Base-by-base conservation (phyloP, 2,113 vertebrate genomes). In the Columba livia region DNA sequence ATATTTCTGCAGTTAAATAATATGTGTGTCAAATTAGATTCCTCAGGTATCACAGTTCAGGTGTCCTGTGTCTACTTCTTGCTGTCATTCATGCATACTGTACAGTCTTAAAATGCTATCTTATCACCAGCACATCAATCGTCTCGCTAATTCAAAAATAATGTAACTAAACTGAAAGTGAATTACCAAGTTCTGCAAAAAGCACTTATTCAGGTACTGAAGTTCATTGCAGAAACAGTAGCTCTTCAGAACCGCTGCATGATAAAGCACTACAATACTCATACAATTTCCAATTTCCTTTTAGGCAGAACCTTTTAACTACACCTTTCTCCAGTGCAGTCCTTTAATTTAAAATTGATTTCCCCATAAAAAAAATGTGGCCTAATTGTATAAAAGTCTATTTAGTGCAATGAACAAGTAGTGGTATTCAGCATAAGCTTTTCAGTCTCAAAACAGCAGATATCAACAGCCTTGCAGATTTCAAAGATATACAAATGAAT, bases 291-390 rank as follows among this genome's bases (percentile, higher is more conserved):
- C 31, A 64, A 56, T 77, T 82, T 92, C 58, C 54, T 93, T 87
- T 85, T 77, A 88, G 54, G 44, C 36, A 89, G 64, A 90, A 77
- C 3, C 58, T 84, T 40, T 87, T 93, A 90, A 83, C 50, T 70
- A 64, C 32, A 51, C 12, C 26, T 80, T 69, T 95, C 57, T 77
- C 79, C 88, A 69, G 67, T n/a, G 51, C 64, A 83, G 69, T 72
- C 60, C 44, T 96, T 97, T 95, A 94, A 97, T 95, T 88, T 81
- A 91, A 91, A 93, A 87, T 95, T 95, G 18, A 97, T 97, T 97
- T 88, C 75, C 54, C 93, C 85, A 91, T 89, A n/a, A 89, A 79
- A 79, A 94, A 97, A 73, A 85, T 56, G 47, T 79, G 40, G 78
- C 71, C 82, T 94, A 69, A 88, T 95, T 95, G 77, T 64, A 95